Percentiles rank a stretch among this genome's conserved stretches.
Evolutionary conservation across 1,140 invertebrate genomes (phyloP).

Genomic region (Vollenhovia emeryi): DNA sequence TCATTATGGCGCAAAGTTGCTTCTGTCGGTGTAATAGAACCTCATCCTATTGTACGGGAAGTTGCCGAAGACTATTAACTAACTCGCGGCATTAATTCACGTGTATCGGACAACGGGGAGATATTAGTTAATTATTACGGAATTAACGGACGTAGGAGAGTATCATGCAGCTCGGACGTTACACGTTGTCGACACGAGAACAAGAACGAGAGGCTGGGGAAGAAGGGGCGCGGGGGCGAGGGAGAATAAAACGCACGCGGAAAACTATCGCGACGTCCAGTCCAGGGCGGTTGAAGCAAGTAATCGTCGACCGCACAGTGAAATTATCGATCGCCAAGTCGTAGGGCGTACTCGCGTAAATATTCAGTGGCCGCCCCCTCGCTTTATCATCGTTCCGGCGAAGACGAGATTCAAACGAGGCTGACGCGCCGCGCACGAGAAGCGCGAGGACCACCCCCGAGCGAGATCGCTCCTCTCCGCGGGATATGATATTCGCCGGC

Average conservation of each 20-base stretch:
- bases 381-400: slow-evolving; percentile 64
- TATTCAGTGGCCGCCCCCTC: slow-evolving; percentile 66
- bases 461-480: slow-evolving; percentile 9
- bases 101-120: slow-evolving; percentile 41
- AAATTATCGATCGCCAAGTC: slow-evolving; percentile 53
- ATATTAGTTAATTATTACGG: slow-evolving; percentile 57
- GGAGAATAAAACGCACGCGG: slow-evolving; percentile 32
- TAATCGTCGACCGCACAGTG: slow-evolving; percentile 8
- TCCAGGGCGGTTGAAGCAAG: slow-evolving; percentile 31
- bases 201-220: background rate
- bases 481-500: slow-evolving; percentile 33
- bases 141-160: slow-evolving; percentile 19
- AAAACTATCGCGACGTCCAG: slow-evolving; percentile 26
- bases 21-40: slow-evolving; percentile 40
- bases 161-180: background rate
- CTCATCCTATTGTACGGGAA: slow-evolving; percentile 38
- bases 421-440: slow-evolving; percentile 60
- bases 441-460: background rate
- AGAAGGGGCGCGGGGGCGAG: no score
- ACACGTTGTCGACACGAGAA: background rate
- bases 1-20: slow-evolving; percentile 35
- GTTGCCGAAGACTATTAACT: slow-evolving; percentile 52
- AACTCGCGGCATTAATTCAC: slow-evolving; percentile 46
- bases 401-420: slow-evolving; percentile 65
- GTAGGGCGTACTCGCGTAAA: slow-evolving; percentile 55